Base-by-base conservation (phyloP, 92 coral and sea anemone genomes). In the Phenganax stokvisi region DNA sequence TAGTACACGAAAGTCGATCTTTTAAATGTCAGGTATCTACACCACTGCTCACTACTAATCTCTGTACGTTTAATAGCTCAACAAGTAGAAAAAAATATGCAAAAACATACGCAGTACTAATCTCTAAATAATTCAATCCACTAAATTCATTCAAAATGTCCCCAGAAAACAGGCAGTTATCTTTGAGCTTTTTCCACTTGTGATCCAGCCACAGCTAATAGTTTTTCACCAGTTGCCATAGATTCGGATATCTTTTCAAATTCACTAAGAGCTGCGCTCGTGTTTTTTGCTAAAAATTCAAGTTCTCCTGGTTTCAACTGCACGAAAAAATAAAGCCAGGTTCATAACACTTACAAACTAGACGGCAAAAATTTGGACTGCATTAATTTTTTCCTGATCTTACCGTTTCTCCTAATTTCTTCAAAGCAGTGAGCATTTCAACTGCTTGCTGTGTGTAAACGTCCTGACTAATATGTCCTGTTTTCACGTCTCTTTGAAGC, bases 361-460 rank as follows among this genome's bases (percentile, higher is more conserved):
- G 16, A 47, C 59, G 72, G 69, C 20, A 53, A 56, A 66, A 66
- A 63, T 25, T 72, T 51, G 64, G 57, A 58, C 11, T 51, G 51
- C 77, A 72, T 72, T 30, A 17, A 56, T 25, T 12, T 54, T 54
- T 12, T 58, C 9, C 5, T 28, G 7, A 6, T 12, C 79, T 70
- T 74, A 94, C 98, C 89, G 89, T 96, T 69, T 94, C 98, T 25
- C 98, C 98, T 53, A 94, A 89, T 65, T 94, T 94, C 82, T 86
- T 94, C 71, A 94, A 80, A 9, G 98, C 98, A 29, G 97, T 94
- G 30, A 94, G 68, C 81, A 94, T 94, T 84, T 94, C 98, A 15
- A 94, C 97, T 15, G 98, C 98, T 78, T 94, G 98, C 65, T 94
- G 98, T 9, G 98, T 94, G 80, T 94, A 94, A 1, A 88, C 98